Percentiles rank a stretch among this genome's conserved stretches.
These are phyloP conservation scores for Trichacis sp. DNA, from an alignment of 2,888 invertebrate species.

Conservation along the genomic window DNA sequence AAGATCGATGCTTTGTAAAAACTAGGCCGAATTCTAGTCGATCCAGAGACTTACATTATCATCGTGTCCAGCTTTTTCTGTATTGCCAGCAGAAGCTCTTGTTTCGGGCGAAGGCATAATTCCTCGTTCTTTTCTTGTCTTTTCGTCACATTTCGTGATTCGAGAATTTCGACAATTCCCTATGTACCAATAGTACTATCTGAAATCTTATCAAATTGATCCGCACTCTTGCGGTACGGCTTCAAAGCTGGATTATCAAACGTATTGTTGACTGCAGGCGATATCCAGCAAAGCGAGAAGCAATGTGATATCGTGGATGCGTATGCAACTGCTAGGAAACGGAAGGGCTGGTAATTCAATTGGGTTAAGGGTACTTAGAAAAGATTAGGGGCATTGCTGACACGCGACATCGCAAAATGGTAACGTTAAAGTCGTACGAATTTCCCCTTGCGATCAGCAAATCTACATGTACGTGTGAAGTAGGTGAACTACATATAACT, in stretches of 20 bases:
- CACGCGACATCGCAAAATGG: conserved; percentile 50
- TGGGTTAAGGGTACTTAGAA: conserved; percentile 65
- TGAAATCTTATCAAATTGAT: neutral
- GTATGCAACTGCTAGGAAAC: conserved; percentile 40
- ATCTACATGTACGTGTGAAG: too few species aligned
- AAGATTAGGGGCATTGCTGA: conserved; percentile 65
- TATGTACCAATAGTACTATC: too few species aligned
- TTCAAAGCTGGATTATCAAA: conserved; percentile 24
- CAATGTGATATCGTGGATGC: conserved; percentile 38
- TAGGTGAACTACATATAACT: too few species aligned
- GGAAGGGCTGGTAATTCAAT: conserved; percentile 60
- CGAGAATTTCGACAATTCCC: too few species aligned
- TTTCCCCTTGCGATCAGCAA: conserved; percentile 27
- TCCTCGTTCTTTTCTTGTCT: conserved; percentile 7
- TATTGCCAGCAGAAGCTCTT: conserved; percentile 44
- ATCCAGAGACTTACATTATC: conserved; percentile 58
- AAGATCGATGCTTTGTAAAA: too few species aligned
- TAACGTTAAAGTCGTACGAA: conserved; percentile 22
- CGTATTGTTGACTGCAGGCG: conserved; percentile 9
- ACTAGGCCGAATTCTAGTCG: too few species aligned
- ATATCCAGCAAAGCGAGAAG: conserved; percentile 33
- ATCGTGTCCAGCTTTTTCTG: conserved; percentile 38
- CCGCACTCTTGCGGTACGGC: neutral
- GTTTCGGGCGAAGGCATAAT: conserved; percentile 58
- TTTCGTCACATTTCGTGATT: conserved; percentile 27